Evolutionary conservation across 2,888 invertebrate genomes (phyloP).

Genomic region (Hydriomena furcata): DNA sequence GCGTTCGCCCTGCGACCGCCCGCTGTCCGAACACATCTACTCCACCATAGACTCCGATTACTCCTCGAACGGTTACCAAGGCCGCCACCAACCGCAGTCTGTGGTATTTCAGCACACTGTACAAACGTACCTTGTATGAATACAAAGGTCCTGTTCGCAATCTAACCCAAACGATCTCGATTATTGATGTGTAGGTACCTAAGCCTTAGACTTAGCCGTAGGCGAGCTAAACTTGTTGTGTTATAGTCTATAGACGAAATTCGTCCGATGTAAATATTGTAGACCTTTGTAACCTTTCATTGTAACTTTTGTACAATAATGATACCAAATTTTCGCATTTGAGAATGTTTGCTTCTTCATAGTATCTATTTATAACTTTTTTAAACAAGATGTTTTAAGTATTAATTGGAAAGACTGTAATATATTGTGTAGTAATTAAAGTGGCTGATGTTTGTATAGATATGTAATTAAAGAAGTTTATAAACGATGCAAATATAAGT

Average conservation of each 20-base stretch:
- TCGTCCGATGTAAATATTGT: slow-evolving; percentile 67
- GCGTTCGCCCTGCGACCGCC: slow-evolving; percentile 86
- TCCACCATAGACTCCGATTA: slow-evolving; percentile 96
- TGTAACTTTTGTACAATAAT: slow-evolving; percentile 81
- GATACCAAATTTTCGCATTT: slow-evolving; percentile 82
- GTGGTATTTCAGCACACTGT: slow-evolving; percentile 78
- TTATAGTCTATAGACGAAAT: slow-evolving; percentile 64
- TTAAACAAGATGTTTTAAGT: slow-evolving; percentile 71
- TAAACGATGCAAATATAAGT: slow-evolving; percentile 54
- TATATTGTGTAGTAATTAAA: slow-evolving; percentile 79
- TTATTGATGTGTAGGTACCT: slow-evolving; percentile 58
- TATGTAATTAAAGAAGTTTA: slow-evolving; percentile 79
- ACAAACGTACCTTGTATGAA: slow-evolving; percentile 76
- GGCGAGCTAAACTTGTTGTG: slow-evolving; percentile 63
- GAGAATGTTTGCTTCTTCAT: slow-evolving; percentile 72
- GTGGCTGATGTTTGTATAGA: slow-evolving; percentile 81
- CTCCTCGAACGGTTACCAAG: slow-evolving; percentile 84
- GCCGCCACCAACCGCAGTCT: slow-evolving; percentile 72
- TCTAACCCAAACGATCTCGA: slow-evolving; percentile 61
- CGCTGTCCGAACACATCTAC: slow-evolving; percentile 94
- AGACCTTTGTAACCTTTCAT: slow-evolving; percentile 63
- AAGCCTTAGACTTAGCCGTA: slow-evolving; percentile 64
- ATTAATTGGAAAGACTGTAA: slow-evolving; percentile 83
- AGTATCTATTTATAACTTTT: slow-evolving; percentile 72
- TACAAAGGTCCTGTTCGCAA: slow-evolving; percentile 38